Evolutionary conservation across 1,140 invertebrate genomes (phyloP), one percentile per base, ranked within the genome.

Genomic region (Ericerus pela): DNA sequence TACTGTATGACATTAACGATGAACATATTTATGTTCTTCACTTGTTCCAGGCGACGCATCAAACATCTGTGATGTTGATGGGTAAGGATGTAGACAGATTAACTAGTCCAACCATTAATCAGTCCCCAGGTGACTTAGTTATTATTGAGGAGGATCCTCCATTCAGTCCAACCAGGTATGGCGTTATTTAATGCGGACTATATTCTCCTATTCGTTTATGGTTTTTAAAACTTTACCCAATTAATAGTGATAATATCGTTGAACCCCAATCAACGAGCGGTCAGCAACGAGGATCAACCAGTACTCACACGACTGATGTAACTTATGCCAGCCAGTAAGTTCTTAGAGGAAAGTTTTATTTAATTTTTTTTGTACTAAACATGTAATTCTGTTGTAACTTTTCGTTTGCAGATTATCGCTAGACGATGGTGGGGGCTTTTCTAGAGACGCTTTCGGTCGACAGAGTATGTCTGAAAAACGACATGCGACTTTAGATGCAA

Each of bases 381-480:
- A 55, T 54, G 53, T 20, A 14, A 55, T 53, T n/a, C 43, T 20
- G n/a, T 36, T 55, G 43, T 55, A 6, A 51, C 5, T 37, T 59
- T 62, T 54, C 27, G 18, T 61, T 63, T 66, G n/a, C 58, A 75
- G 74, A 65, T 73, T 85, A 51, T 88, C 85, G 5, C 64, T 86
- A 53, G 82, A 84, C 61, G 84, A 84, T 57, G 75, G 77, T 18
- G 78, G 79, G 62, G 79, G 79, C 51, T 88, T 88, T 66, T 79
- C 81, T 22, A 74, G 94, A 31, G 93, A 96, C 71, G 92, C 90
- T 8, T 80, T 96, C 60, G 93, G 93, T 0, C 73, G 93, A 24
- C 89, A 95, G 69, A 95, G 90, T 68, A 96, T 98, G 84, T 96
- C 91, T 1, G 94, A 97, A 70, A 96, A 96, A 68, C 74, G 93